Base-by-base conservation (phyloP, 2,888 invertebrate species). In the Hybos culiciformis region DNA sequence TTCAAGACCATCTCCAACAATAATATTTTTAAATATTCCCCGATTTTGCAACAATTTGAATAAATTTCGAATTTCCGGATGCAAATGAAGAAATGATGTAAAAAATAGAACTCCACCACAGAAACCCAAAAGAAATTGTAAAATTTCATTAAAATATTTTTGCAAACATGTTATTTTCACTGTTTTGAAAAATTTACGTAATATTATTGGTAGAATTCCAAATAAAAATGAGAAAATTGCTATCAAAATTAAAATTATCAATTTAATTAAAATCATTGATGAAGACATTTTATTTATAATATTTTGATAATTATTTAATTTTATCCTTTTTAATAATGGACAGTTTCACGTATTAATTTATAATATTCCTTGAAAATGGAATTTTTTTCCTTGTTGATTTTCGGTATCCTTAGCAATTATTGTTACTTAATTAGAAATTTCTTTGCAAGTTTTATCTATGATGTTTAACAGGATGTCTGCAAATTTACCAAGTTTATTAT, bases 61-160 rank as follows among this genome's bases (percentile, higher is more conserved):
- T 21, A 36, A 20, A 20, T 36, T 12, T n/a, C 36, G 20, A 0
- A 87, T 80, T 68, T 87, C 87, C 2, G 87, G 87, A 43, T 86
- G 66, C 53, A 88, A 67, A 56, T 88, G 87, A 50, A 85, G 63
- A 57, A 88, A 85, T 5, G 85, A 84, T 3, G 87, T 87, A 48
- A 80, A 78, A 31, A 88, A 66, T 17, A 88, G 66, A 1, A 87
- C 86, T 9, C 87, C 87, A n/a, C 86, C 86, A 14, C 86, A 87
- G 50, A 86, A 80, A n/a, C 83, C 79, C 18, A 87, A 67, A 19
- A 84, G 62, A 17, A 78, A 65, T 54, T 75, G 70, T 20, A 36
- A 20, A 20, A 36, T 20, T 19, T 34, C 18, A 34, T 8, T 11
- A 34, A 19, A 11, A 18, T 34, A 9, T 9, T 19, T 3, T 18